Evolutionary conservation across 2,888 invertebrate species (phyloP).

Genomic region (Hedya salicella): DNA sequence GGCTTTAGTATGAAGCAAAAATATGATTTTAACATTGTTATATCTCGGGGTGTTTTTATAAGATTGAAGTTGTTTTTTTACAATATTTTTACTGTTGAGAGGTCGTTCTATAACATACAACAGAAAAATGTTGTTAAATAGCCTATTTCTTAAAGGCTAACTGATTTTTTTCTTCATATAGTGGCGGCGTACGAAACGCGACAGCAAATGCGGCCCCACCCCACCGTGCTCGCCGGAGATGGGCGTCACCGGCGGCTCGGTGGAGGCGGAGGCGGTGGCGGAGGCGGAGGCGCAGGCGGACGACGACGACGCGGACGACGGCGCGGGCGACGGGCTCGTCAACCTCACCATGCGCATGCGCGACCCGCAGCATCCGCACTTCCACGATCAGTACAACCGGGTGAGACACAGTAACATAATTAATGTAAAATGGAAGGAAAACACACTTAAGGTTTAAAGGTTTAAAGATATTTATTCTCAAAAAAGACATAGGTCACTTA

Average conservation of each 20-base stretch:
- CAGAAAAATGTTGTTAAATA: too few species aligned
- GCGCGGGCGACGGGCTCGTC: constrained; percentile 87
- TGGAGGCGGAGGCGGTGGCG: constrained; percentile 29
- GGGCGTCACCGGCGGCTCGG: constrained; percentile 56
- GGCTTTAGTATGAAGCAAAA: too few species aligned
- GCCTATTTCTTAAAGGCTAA: neutral
- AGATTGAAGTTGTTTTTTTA: too few species aligned
- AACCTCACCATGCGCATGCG: constrained; percentile 88
- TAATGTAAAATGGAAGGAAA: too few species aligned
- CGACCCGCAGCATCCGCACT: constrained; percentile 87
- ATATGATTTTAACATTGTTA: too few species aligned
- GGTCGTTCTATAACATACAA: too few species aligned
- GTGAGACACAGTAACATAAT: constrained; percentile 50
- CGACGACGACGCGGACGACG: constrained; percentile 48
- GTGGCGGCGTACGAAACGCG: constrained; percentile 54
- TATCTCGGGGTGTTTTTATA: too few species aligned
- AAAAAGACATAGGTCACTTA: too few species aligned
- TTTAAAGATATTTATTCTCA: too few species aligned
- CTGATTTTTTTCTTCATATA: neutral
- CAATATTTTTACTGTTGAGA: too few species aligned
- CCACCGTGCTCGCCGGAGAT: constrained; percentile 88
- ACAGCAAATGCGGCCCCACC: constrained; percentile 76
- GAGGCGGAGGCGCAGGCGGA: constrained; percentile 38
- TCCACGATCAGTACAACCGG: constrained; percentile 86
- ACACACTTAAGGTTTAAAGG: too few species aligned